phyloP scores from a whole-genome alignment of 2,113 vertebrate genomes.

The Antigone vipio region DNA sequence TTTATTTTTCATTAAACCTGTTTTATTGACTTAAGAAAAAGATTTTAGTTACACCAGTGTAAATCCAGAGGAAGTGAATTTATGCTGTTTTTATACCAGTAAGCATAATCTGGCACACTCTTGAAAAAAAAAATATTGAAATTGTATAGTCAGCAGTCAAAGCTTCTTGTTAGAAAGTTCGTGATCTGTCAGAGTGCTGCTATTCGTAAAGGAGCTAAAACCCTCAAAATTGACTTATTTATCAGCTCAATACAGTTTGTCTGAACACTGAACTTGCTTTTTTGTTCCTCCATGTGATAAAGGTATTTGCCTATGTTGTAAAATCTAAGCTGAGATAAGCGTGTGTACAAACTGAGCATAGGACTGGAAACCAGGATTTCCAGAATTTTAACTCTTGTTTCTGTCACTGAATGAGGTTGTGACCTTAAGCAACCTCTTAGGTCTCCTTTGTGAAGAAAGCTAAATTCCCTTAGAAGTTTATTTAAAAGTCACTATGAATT shows the following conservation, averaged over 20 bases:
- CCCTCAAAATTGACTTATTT: conserved; percentile 53
- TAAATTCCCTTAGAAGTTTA: neutral
- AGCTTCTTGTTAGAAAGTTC: conserved; percentile 48
- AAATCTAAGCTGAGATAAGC: neutral
- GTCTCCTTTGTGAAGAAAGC: neutral
- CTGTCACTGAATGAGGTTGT: neutral
- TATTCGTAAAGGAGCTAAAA: conserved; percentile 58
- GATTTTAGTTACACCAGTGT: neutral
- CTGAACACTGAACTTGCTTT: conserved; percentile 21
- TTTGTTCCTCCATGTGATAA: conserved; percentile 8
- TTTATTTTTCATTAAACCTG: conserved; percentile 36
- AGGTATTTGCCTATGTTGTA: neutral
- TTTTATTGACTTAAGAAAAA: conserved; percentile 6
- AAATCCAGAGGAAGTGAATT: conserved; percentile 38
- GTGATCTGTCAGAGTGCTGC: conserved; percentile 7
- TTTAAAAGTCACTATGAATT: neutral
- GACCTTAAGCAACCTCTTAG: neutral
- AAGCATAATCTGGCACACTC: neutral
- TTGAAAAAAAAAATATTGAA: neutral
- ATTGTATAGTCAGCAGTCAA: conserved; percentile 19
- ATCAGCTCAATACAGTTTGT: conserved; percentile 54
- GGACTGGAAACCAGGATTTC: neutral
- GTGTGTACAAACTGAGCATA: neutral
- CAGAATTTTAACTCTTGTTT: neutral
- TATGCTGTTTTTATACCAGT: neutral